Conservation (phyloP, 2,113 vertebrate genomes). For the Neolamprologus devosi region DNA sequence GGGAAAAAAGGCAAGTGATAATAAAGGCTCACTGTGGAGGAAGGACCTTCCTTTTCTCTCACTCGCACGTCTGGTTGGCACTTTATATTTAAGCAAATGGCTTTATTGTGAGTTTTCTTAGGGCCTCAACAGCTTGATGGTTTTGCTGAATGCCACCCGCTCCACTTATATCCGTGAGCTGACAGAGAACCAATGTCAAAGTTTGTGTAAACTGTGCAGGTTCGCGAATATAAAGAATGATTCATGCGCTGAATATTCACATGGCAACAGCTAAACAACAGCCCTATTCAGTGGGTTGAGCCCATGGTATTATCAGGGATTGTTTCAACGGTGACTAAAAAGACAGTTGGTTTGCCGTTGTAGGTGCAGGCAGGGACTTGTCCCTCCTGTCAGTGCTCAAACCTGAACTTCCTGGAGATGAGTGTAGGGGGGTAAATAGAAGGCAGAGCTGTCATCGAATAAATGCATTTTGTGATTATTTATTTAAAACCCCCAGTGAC, state of each 20-base stretch:
- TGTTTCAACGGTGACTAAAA: constrained; percentile 41
- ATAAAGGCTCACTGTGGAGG: neutral
- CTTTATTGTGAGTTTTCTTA: neutral
- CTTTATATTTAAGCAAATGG: constrained; percentile 8
- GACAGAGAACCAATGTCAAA: constrained; percentile 5
- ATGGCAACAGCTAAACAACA: constrained; percentile 46
- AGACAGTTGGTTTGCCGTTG: constrained; percentile 36
- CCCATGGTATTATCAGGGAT: constrained; percentile 32
- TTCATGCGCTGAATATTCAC: constrained; percentile 21
- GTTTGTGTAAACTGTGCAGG: neutral
- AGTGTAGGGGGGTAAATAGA: neutral
- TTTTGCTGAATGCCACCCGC: neutral
- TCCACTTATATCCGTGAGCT: neutral
- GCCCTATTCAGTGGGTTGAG: constrained; percentile 40
- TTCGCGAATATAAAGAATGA: constrained; percentile 5
- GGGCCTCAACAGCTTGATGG: neutral
- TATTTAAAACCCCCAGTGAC: constrained; percentile 53
- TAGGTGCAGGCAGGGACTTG: constrained; percentile 53
- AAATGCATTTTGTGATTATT: constrained; percentile 55
- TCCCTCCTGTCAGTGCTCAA: constrained; percentile 40
- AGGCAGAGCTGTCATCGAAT: constrained; percentile 36
- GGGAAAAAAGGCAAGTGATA: neutral
- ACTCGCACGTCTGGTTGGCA: neutral
- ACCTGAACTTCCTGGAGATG: constrained; percentile 35
- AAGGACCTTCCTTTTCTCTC: neutral